Evolutionary conservation across 2,797 vertebrate species (phyloP), one percentile per base, ranked within the genome.

Genomic region (Gallinago solitaria): DNA sequence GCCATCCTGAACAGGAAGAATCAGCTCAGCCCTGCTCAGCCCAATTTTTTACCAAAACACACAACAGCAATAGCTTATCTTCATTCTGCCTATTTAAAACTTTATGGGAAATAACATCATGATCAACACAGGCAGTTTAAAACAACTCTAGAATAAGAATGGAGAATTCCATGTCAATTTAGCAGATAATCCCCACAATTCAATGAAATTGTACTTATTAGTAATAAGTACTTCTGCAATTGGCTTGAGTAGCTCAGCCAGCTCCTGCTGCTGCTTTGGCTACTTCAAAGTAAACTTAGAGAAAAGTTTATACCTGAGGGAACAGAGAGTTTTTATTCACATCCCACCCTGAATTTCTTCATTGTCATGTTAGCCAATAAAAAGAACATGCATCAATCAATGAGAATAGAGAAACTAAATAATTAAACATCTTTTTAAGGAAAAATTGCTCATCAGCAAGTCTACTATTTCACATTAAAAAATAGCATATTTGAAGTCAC

Each of bases 371-470:
- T 69, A 90, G 30, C 39, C 67, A 91, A 47, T 81, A 65, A 95
- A 89, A 86, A 32, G 10, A 88, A 86, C 75, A 83, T 61, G 9
- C n/a, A 90, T 83, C 61, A 82, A 30, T 83, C 67, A 90, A 89
- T 82, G 57, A 83, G 76, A 95, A 87, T 32, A 6, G 17, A 7
- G 24, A 73, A 13, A 23, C 16, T 93, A 78, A 95, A 90, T 94
- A 96, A 93, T 95, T 94, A 94, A 85, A 63, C 32, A 23, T 82
- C 41, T 76, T 89, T 94, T 53, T 73, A 93, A 94, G 32, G 30
- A 80, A 85, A 82, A 96, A 89, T 56, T 73, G 64, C 25, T 95
- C 50, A 90, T 91, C 87, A 90, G 53, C 80, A 86, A 86, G n/a
- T 88, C 88, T 93, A 64, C 39, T 78, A 39, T 73, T 93, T 71